Percentiles rank a stretch among this genome's conserved stretches.
phyloP scores from a whole-genome alignment of 2,888 invertebrate species.

The Vesta saturnalis region DNA sequence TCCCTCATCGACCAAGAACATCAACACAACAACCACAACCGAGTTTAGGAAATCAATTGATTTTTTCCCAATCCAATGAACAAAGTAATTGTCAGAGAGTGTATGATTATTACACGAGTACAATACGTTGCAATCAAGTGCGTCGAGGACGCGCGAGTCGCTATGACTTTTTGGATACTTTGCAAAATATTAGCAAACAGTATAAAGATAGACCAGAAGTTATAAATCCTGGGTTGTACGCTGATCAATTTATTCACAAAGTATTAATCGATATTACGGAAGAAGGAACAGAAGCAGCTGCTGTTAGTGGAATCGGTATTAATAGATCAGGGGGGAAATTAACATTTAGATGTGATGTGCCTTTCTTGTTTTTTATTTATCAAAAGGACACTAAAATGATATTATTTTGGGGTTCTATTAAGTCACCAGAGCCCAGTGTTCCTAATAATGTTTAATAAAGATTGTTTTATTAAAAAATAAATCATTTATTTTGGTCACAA shows the following conservation, averaged over 20 bases:
- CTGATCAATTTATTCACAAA: slow-evolving; percentile 72
- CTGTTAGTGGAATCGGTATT: slow-evolving; percentile 70
- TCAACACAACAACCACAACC: neutral
- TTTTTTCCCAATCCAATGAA: slow-evolving; percentile 48
- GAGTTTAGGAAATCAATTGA: slow-evolving; percentile 29
- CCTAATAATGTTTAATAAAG: neutral
- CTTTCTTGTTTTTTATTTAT: slow-evolving; percentile 79
- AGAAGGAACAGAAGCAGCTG: slow-evolving; percentile 77
- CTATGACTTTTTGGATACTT: slow-evolving; percentile 39
- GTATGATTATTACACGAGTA: slow-evolving; percentile 49
- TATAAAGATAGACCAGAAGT: slow-evolving; percentile 55
- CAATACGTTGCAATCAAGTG: slow-evolving; percentile 35
- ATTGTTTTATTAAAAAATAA: neutral
- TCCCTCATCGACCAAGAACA: neutral
- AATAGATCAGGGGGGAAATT: slow-evolving; percentile 67
- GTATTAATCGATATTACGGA: slow-evolving; percentile 74
- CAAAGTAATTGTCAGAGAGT: slow-evolving; percentile 51
- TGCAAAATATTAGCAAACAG: slow-evolving; percentile 51
- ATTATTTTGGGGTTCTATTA: slow-evolving; percentile 77
- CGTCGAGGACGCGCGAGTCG: neutral
- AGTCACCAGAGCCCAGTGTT: slow-evolving; percentile 63
- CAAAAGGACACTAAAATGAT: slow-evolving; percentile 73
- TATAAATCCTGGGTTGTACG: slow-evolving; percentile 70
- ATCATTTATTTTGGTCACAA: neutral
- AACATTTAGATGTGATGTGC: slow-evolving; percentile 70